These are phyloP conservation scores for Carlito syrichta DNA, from an alignment of 2,113 vertebrate species.

Conservation along the genomic window DNA sequence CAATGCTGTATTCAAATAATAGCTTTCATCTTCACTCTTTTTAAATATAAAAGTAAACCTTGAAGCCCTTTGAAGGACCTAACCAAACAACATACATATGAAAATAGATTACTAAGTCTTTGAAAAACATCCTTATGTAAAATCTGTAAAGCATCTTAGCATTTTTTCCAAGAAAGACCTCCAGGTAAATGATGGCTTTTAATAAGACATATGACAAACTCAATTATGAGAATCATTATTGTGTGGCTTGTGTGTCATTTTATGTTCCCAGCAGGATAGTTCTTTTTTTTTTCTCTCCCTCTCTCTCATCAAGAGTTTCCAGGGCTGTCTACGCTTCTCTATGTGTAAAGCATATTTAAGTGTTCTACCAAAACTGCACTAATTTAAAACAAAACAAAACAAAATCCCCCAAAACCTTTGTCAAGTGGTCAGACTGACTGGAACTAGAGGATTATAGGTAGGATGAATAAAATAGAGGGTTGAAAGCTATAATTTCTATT, in stretches of 20 bases:
- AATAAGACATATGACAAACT: slow-evolving; percentile 68
- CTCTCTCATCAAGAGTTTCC: slow-evolving; percentile 66
- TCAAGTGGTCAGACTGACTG: slow-evolving; percentile 86
- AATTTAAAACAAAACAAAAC: slow-evolving; percentile 68
- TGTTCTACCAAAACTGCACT: slow-evolving; percentile 73
- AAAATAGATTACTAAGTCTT: slow-evolving; percentile 42
- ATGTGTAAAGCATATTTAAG: slow-evolving; percentile 72
- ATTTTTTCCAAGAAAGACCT: slow-evolving; percentile 2
- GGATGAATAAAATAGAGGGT: slow-evolving; percentile 77
- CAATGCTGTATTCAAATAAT: slow-evolving; percentile 24
- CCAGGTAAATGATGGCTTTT: slow-evolving; percentile 67
- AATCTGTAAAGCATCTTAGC: not conserved
- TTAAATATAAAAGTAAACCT: slow-evolving; percentile 46
- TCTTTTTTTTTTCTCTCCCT: slow-evolving; percentile 67
- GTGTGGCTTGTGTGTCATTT: slow-evolving; percentile 65
- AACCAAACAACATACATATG: not conserved
- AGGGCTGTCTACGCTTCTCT: slow-evolving; percentile 70
- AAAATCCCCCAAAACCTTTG: slow-evolving; percentile 62
- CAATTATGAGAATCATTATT: slow-evolving; percentile 66
- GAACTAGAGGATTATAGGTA: slow-evolving; percentile 86
- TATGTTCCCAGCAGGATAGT: slow-evolving; percentile 76
- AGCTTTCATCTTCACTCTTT: slow-evolving; percentile 44
- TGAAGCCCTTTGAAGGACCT: slow-evolving; percentile 46
- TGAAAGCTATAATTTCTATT: slow-evolving; percentile 83
- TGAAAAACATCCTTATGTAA: not conserved